Base-by-base conservation (phyloP, 2,888 invertebrate species). In the Mimumesa dahlbomi region DNA sequence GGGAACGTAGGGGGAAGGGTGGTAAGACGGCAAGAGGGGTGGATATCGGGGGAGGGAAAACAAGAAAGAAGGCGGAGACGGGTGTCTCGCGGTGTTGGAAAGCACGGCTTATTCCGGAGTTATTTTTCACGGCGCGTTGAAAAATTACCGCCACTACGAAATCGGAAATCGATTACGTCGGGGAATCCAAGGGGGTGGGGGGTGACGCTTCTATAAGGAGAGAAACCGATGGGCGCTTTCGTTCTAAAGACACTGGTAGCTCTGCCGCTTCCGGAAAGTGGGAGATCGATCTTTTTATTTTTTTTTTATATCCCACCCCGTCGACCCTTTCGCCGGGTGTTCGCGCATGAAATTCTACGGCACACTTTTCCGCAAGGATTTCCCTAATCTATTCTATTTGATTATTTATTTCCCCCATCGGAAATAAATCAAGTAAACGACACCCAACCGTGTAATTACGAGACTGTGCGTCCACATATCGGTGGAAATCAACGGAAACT, bases 111-210 rank as follows among this genome's bases (percentile, higher is more conserved):
- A 84, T 85, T 83, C 81, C 75, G 54, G 78, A 84, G 83, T 85
- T 85, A 87, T 87, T 87, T 87, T 86, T 86, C 85, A 82, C 76
- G 65, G 75, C 65, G 73, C 76, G 82, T 80, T 85, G 87, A 87
- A 82, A 86, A 86, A 86, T 87, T 82, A 81, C 81, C 78, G 77
- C 79, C 82, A 81, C 84, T 84, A 72, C 65, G 82, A 83, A 85
- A 87, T 87, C 84, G 86, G 81, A 87, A 87, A 87, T 87, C 86
- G 86, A 87, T 87, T 87, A 85, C 80, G 78, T 66, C 71, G 75
- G 59, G 52, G 67, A 73, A 75, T 73, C 64, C 57, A 42, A 53
- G 48, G 25, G 21, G 50, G 65, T 57, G 54, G 21, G 50, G 65
- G 61, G 54, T 14, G 73, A 45, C 48, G 53, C 14, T 22, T 65